These are phyloP conservation scores for Epirrhoe tristata DNA, from an alignment of 2,888 invertebrate species.

Conservation along the genomic window DNA sequence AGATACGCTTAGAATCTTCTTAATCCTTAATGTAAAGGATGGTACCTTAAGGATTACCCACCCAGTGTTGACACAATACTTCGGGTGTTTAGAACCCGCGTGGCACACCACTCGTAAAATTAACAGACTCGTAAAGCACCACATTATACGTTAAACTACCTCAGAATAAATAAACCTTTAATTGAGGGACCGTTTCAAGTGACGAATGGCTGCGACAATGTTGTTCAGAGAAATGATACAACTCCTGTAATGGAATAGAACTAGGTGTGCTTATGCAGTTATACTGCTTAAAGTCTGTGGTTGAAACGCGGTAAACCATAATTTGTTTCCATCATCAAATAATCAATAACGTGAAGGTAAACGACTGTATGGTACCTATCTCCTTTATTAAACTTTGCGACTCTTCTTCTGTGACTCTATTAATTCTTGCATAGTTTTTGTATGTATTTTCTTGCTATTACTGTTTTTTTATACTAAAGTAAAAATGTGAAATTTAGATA, in stretches of 20 bases:
- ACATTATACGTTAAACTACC: conserved; percentile 39
- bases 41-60: conserved; percentile 12
- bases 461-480: no score
- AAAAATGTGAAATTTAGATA: not conserved
- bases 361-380: no score
- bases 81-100: conserved; percentile 32
- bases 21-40: not conserved
- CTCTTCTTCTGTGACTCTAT: no score
- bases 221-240: conserved; percentile 1
- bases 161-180: conserved; percentile 46
- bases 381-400: no score
- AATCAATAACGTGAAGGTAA: no score
- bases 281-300: no score
- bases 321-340: no score
- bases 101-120: conserved; percentile 37
- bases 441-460: no score
- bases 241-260: not conserved
- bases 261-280: not conserved
- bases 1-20: not conserved
- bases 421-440: no score
- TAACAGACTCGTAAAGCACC: conserved; percentile 40
- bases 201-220: conserved; percentile 15
- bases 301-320: no score
- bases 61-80: conserved; percentile 22
- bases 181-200: conserved; percentile 33